Conservation (phyloP, 2,797 vertebrate species). For the Distichodus sexfasciatus region DNA sequence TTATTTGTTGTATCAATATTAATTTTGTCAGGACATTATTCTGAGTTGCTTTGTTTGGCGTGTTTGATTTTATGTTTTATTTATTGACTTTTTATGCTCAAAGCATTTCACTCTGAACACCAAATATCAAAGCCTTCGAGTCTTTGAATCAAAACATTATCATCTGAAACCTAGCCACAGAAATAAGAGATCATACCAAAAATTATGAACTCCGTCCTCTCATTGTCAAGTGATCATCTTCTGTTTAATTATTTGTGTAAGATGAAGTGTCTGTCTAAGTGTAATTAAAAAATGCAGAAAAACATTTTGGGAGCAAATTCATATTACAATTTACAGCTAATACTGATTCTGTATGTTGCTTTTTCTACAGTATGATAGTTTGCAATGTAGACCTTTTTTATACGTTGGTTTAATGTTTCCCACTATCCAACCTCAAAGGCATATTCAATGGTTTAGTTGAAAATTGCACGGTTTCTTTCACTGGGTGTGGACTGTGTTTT, state of each 20-base stretch:
- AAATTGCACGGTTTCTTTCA: background rate
- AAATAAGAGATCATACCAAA: background rate
- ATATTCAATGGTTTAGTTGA: background rate
- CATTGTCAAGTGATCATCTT: background rate
- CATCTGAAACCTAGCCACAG: background rate
- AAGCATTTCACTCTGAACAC: slow-evolving; percentile 2
- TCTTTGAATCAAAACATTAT: too few species aligned
- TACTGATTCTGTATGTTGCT: background rate
- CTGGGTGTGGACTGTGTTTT: background rate
- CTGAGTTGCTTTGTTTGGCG: background rate
- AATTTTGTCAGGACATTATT: background rate
- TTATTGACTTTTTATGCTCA: slow-evolving; percentile 9
- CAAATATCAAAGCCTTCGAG: background rate
- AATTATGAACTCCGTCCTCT: background rate
- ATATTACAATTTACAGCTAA: background rate
- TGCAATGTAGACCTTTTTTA: background rate
- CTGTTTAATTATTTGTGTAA: background rate
- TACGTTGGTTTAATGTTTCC: background rate
- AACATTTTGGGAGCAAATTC: background rate
- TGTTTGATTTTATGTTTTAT: background rate
- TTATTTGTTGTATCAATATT: background rate
- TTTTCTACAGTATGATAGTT: background rate
- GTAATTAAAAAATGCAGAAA: background rate
- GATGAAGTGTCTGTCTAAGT: background rate
- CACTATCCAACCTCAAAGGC: background rate